Conservation (phyloP, 2,113 vertebrate genomes). For the Hirundichthys speculiger region DNA sequence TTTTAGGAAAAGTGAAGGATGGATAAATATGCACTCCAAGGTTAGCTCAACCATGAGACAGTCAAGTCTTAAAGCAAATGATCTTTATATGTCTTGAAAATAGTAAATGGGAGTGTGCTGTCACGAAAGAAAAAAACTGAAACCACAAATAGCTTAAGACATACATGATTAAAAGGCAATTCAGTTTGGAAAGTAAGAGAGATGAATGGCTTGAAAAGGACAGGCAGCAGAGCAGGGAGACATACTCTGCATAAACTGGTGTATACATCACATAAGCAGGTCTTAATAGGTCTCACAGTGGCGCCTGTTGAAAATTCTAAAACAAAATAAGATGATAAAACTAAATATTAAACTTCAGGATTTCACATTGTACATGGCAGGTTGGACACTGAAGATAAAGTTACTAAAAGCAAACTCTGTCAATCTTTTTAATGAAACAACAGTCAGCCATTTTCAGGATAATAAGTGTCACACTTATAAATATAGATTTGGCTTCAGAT, state of each 20-base stretch:
- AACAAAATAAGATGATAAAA: constrained; percentile 21
- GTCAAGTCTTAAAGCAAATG: constrained; percentile 29
- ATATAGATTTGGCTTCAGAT: constrained; percentile 72
- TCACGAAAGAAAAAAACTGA: constrained; percentile 44
- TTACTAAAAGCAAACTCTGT: constrained; percentile 35
- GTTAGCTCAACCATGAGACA: constrained; percentile 40
- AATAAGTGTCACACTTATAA: constrained; percentile 53
- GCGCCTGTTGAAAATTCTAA: constrained; percentile 19
- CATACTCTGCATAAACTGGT: constrained; percentile 33
- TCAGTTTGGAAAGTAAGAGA: constrained; percentile 65
- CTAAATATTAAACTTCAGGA: constrained; percentile 27
- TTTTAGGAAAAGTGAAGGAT: constrained; percentile 38
- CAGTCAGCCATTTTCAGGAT: constrained; percentile 51
- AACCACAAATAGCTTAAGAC: constrained; percentile 74
- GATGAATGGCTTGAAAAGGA: constrained; percentile 67
- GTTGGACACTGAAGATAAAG: too few species aligned
- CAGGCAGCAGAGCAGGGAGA: too few species aligned
- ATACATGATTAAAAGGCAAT: constrained; percentile 75
- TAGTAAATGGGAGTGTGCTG: constrained; percentile 53
- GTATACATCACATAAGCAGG: constrained; percentile 21
- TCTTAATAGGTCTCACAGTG: constrained; percentile 24
- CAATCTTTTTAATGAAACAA: constrained; percentile 65
- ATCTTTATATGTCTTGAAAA: constrained; percentile 34
- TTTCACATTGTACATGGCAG: too few species aligned
- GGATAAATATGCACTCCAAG: constrained; percentile 59